phyloP scores from a whole-genome alignment of 2,113 vertebrate species.

The Taxidea taxus region DNA sequence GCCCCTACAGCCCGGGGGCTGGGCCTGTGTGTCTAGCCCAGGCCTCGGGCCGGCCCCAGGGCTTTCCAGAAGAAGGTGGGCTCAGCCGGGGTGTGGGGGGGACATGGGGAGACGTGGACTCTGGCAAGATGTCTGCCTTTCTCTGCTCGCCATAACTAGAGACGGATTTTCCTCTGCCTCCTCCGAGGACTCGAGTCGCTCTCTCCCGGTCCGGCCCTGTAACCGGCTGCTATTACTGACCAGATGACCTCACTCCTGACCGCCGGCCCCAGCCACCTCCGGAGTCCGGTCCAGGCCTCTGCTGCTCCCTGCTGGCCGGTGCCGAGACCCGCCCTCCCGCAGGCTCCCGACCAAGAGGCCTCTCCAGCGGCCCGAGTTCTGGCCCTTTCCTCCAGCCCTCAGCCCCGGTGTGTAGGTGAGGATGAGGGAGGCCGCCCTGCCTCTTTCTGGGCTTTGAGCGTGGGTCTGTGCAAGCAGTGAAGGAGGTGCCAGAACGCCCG shows the following conservation, averaged over 20 bases:
- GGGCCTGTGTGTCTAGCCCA: background rate
- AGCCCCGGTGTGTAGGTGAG: background rate
- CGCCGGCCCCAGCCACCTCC: constrained; percentile 10
- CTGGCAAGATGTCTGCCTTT: background rate
- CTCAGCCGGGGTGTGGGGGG: background rate
- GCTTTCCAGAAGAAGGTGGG: background rate
- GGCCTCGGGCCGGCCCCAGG: background rate
- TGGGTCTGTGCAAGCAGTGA: background rate
- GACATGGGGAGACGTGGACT: background rate
- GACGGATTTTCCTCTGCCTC: background rate
- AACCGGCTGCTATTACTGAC: background rate
- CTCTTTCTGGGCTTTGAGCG: background rate
- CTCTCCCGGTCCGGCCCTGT: background rate
- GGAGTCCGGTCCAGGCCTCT: background rate
- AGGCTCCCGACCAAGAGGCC: background rate
- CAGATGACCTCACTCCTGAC: constrained; percentile 29
- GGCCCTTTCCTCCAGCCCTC: background rate
- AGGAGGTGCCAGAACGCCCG: background rate
- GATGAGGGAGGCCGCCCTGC: background rate
- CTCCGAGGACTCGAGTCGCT: background rate
- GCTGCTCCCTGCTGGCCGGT: constrained; percentile 57
- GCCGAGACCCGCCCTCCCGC: background rate
- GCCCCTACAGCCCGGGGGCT: background rate
- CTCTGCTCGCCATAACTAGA: background rate
- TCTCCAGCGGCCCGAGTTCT: background rate